These are phyloP conservation scores for Galemys pyrenaicus DNA, from an alignment of 2,113 vertebrate species.

Conservation along the genomic window DNA sequence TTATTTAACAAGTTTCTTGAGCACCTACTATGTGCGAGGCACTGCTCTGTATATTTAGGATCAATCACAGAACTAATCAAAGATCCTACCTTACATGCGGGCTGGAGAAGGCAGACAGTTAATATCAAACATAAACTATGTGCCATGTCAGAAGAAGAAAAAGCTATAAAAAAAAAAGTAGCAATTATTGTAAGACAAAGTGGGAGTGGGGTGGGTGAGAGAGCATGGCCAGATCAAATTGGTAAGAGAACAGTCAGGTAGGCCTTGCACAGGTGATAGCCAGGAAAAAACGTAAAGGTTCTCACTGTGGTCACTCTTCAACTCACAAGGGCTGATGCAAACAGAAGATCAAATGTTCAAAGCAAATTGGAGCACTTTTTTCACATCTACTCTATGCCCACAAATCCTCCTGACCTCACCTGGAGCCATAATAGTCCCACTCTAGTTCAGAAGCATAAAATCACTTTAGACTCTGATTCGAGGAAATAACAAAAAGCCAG, in stretches of 20 bases:
- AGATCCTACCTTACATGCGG: background rate
- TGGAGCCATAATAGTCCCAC: background rate
- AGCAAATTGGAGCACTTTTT: background rate
- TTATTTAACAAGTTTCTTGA: slow-evolving; percentile 30
- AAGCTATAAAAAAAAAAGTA: background rate
- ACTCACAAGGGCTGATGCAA: background rate
- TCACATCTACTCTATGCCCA: background rate
- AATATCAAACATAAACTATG: slow-evolving; percentile 31
- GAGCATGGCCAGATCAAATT: background rate
- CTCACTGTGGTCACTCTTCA: background rate
- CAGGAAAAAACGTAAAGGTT: background rate
- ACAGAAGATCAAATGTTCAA: background rate
- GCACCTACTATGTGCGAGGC: background rate
- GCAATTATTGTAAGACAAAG: background rate
- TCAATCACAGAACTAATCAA: background rate
- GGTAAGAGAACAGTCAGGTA: background rate
- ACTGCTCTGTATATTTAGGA: background rate
- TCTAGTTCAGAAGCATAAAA: slow-evolving; percentile 55
- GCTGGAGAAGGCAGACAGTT: background rate
- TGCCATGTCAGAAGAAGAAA: background rate
- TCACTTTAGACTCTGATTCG: background rate
- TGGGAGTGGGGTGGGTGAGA: background rate
- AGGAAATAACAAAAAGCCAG: slow-evolving; percentile 25
- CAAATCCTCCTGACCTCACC: background rate
- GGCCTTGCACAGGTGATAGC: background rate